Conservation (phyloP, 2,888 invertebrate species). For the Lydus trimaculatus region DNA sequence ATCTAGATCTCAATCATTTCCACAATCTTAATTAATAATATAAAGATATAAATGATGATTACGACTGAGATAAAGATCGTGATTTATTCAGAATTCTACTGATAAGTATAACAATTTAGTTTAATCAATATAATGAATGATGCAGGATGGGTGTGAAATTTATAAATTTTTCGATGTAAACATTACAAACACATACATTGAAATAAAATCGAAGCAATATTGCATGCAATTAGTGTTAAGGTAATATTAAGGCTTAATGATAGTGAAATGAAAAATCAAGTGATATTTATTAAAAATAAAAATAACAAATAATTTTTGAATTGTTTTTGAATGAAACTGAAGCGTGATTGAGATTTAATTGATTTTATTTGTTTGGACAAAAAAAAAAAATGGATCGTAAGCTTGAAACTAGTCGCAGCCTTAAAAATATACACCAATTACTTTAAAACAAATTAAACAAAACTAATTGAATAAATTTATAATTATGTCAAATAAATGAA, state of each 20-base stretch:
- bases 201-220: constrained; percentile 45
- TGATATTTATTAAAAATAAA: constrained; percentile 30
- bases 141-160: neutral
- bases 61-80: neutral
- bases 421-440: constrained; percentile 55
- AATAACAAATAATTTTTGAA: constrained; percentile 20
- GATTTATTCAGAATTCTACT: neutral
- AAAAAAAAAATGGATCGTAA: constrained; percentile 21
- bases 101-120: neutral
- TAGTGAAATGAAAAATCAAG: constrained; percentile 35
- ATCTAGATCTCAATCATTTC: neutral
- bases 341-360: constrained; percentile 16
- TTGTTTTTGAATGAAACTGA: constrained; percentile 23
- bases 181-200: neutral
- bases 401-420: constrained; percentile 52
- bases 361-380: constrained; percentile 9
- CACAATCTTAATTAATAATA: too few relatives aligned
- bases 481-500: neutral
- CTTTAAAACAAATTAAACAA: constrained; percentile 19
- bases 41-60: neutral
- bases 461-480: neutral
- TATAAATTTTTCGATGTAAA: neutral
- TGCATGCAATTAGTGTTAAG: constrained; percentile 44
- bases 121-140: neutral
- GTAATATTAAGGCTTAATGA: constrained; percentile 45